A percentile compares a stretch with the other conserved stretches of the same genome.
phyloP scores from a whole-genome alignment of 2,113 vertebrate species.

The Rhinopomastus cyanomelas region DNA sequence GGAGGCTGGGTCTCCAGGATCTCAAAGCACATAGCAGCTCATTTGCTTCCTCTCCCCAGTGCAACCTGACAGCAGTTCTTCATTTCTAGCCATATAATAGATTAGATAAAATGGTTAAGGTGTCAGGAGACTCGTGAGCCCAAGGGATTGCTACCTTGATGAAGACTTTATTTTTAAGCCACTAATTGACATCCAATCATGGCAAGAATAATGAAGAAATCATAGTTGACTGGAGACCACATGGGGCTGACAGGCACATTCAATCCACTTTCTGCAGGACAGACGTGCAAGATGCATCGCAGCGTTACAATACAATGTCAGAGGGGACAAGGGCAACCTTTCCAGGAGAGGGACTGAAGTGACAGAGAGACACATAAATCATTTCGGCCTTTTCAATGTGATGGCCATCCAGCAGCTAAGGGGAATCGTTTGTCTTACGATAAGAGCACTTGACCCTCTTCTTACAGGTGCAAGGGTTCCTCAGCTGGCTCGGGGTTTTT shows the following conservation, averaged over 20 bases:
- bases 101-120: not conserved
- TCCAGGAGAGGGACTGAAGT: not conserved
- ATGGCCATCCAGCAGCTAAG: not conserved
- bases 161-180: slow-evolving; percentile 44
- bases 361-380: not conserved
- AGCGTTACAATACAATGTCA: not conserved
- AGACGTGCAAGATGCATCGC: not conserved
- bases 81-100: not conserved
- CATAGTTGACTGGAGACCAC: not conserved
- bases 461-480: not conserved
- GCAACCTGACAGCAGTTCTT: not conserved
- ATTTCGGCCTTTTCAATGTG: not conserved
- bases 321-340: not conserved
- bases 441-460: not conserved
- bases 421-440: not conserved
- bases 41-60: not conserved
- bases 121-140: not conserved
- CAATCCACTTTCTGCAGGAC: not conserved
- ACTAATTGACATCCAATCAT: not conserved
- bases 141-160: slow-evolving; percentile 8
- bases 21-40: not conserved
- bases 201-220: slow-evolving; percentile 36
- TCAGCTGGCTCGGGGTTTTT: not conserved
- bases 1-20: not conserved
- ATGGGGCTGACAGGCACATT: not conserved